Evolutionary conservation across 2,113 vertebrate species (phyloP).

Genomic region (Speoplatyrhinus poulsoni): DNA sequence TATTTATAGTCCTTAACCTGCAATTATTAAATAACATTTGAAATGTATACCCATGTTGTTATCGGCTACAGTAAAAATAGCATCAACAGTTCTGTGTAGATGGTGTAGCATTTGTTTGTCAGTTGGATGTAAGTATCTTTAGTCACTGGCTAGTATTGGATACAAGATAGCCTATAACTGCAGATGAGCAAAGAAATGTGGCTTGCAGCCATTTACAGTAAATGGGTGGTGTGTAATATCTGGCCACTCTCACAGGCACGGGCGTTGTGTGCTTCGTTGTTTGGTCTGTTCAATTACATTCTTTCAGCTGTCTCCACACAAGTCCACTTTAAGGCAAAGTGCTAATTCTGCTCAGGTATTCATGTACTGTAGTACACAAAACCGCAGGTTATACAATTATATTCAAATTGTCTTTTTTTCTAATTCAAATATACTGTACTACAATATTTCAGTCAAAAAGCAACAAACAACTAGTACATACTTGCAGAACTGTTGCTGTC

Average conservation of each 20-base stretch:
- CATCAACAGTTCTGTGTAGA: slow-evolving; percentile 8
- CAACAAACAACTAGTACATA: slow-evolving; percentile 6
- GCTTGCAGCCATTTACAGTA: slow-evolving; percentile 23
- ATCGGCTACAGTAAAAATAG: slow-evolving; percentile 28
- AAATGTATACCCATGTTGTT: slow-evolving; percentile 20
- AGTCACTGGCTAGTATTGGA: slow-evolving; percentile 1
- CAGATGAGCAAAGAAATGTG: slow-evolving; percentile 6
- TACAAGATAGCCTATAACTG: slow-evolving; percentile 6
- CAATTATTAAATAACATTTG: slow-evolving; percentile 32
- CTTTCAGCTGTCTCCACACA: too few relatives aligned
- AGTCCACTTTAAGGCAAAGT: too few relatives aligned
- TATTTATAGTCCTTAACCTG: slow-evolving; percentile 26
- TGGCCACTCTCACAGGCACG: too few relatives aligned
- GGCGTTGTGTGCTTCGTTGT: too few relatives aligned
- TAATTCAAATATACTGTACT: too few relatives aligned
- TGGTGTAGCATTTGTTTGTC: slow-evolving; percentile 27
- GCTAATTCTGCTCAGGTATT: too few relatives aligned
- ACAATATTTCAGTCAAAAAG: slow-evolving; percentile 2
- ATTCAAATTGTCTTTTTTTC: too few relatives aligned
- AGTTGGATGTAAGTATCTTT: slow-evolving; percentile 11
- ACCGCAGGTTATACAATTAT: too few relatives aligned
- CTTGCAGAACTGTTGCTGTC: slow-evolving; percentile 35
- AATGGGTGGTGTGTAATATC: too few relatives aligned
- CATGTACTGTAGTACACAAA: too few relatives aligned
- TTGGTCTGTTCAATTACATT: too few relatives aligned